These are phyloP conservation scores for Odontomyia ornata DNA, from an alignment of 2,888 invertebrate genomes.

Conservation along the genomic window DNA sequence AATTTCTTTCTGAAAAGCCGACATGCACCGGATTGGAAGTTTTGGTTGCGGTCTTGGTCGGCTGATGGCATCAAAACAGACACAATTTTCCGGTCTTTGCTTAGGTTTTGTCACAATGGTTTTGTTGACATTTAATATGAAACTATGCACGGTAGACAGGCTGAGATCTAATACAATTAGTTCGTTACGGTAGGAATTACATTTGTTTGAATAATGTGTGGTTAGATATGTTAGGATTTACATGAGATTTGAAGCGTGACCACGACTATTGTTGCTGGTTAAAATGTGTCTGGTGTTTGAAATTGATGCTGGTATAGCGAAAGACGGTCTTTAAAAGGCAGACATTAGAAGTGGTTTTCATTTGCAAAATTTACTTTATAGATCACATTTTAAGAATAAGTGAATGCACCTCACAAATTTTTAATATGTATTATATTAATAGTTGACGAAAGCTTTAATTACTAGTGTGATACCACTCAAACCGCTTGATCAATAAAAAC, in stretches of 20 bases:
- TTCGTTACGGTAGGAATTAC: neutral
- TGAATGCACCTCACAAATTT: too few species aligned
- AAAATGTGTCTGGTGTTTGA: too few species aligned
- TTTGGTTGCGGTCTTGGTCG: slow-evolving; percentile 25
- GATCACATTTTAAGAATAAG: too few species aligned
- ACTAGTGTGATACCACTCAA: too few species aligned
- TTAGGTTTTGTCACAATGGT: slow-evolving; percentile 39
- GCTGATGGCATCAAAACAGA: neutral
- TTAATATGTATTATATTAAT: too few species aligned
- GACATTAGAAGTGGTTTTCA: too few species aligned
- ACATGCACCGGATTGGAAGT: slow-evolving; percentile 22
- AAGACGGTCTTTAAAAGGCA: too few species aligned
- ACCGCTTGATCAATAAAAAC: too few species aligned
- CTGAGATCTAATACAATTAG: neutral
- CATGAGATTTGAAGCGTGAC: neutral
- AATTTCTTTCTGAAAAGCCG: slow-evolving; percentile 29
- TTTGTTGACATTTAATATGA: slow-evolving; percentile 39
- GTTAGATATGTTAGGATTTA: too few species aligned
- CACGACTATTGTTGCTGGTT: neutral
- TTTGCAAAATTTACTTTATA: too few species aligned
- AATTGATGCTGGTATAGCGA: too few species aligned
- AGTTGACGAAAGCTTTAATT: too few species aligned
- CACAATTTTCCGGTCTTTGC: slow-evolving; percentile 40
- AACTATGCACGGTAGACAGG: neutral
- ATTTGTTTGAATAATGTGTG: neutral